Evolutionary conservation across 2,113 vertebrate species (phyloP), one percentile per base, ranked within the genome.

Genomic region (Spheniscus mendiculus): DNA sequence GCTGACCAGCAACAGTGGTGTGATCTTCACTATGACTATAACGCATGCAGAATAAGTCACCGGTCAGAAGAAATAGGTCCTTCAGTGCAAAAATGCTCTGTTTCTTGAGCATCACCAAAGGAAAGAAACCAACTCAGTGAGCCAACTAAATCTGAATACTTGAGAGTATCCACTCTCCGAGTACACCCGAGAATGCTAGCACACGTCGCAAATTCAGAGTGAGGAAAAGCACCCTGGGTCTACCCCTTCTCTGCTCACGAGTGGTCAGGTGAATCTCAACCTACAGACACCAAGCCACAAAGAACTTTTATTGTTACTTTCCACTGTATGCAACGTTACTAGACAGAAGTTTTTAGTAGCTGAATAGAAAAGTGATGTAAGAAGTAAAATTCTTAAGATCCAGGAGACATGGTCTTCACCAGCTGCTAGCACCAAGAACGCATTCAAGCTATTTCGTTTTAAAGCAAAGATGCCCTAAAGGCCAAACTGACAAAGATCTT

Each of bases 161-260:
- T 11, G 17, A 9, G 36, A 42, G 70, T 5, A 79, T 23, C 40
- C 0, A 2, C 53, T 56, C 83, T 30, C 25, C 5, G 3, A 65
- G 29, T 2, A 13, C 1, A 1, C 23, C n/a, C 0, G 3, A 69
- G 65, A 29, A n/a, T 1, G 5, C 5, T 1, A 32, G 44, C 34
- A 30, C 11, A 25, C 1, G 4, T 25, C 56, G 42, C 16, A 47
- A 66, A 59, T 13, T 5, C 3, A 36, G 16, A 59, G 50, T 0
- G 8, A 56, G 38, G 17, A 59, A 15, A 61, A 82, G 44, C 14
- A 29, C 4, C 22, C 4, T 1, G 17, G 30, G 19, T 59, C 59
- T 65, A 30, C 30, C 42, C 16, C 70, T 80, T n/a, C 59, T 30
- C 38, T 34, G 83, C 34, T 52, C 78, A 50, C 1, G 7, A 50